Evolutionary conservation across 2,888 invertebrate species (phyloP), one percentile per base, ranked within the genome.

Genomic region (Glaucopsyche alexis): DNA sequence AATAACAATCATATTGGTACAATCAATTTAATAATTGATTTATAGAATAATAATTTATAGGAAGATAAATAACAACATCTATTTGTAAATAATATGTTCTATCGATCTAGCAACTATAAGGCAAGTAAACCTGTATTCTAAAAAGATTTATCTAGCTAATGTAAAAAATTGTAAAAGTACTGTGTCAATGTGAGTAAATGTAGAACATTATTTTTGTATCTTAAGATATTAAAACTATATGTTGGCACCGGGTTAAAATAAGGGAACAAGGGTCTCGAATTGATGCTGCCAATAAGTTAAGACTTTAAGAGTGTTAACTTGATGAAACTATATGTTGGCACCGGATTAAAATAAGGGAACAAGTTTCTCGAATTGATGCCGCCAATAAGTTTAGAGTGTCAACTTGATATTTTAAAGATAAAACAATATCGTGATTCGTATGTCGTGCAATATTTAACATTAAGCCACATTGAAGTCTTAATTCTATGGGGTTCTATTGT

Each of bases 91-190:
- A 60, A 60, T 50, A 64, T 60, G 66, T 52, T 50, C 52, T 72
- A 72, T 42, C 9, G 64, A 42, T 70, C 77, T 77, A 77, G 73
- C 70, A 74, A 72, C 79, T 80, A 83, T 90, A 92, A 92, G 91
- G 91, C 91, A 91, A 91, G 90, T 87, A 82, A 84, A 87, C 88
- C 86, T 88, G 86, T 86, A 80, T 80, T 76, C 75, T 78, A 78
- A 71, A 78, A 71, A 38, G 67, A 73, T 73, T 42, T 66, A 73
- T 72, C 29, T 29, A 60, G 13, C 29, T 60, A 60, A 7, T 60
- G 11, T 60, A 60, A 60, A 47, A 1, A 13, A 13, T 47, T 13
- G 60, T 7, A 60, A 29, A 38, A 60, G 29, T 55, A 19, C 4
- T 9, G 60, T 60, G 1, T 0, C 29, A 14, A 60, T 60, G 7